Conservation (phyloP, 30 jellyfish, hydroid and myxozoan genomes). For the Clytia hemisphaerica region DNA sequence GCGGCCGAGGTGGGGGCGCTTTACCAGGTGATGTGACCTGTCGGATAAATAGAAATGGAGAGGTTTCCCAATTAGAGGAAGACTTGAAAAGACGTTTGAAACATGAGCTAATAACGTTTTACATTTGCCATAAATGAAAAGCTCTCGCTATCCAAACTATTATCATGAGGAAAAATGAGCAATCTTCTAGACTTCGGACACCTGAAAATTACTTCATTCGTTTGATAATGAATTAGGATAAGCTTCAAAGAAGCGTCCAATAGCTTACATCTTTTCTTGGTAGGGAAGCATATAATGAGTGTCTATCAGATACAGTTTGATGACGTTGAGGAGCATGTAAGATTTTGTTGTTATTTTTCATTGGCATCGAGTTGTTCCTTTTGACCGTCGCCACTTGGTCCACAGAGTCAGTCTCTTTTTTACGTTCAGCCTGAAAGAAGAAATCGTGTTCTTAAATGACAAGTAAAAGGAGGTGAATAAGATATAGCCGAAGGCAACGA, state of each 20-base stretch:
- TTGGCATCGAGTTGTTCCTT: constrained; percentile 23
- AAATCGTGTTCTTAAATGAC: too few relatives aligned
- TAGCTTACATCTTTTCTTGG: constrained; percentile 1
- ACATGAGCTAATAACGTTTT: too few relatives aligned
- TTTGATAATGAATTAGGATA: too few relatives aligned
- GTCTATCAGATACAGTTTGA: not conserved
- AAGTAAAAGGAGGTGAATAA: too few relatives aligned
- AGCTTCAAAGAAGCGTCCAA: not conserved
- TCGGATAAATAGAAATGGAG: not conserved
- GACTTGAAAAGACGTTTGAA: not conserved
- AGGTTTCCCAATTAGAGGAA: not conserved
- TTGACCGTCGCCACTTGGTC: constrained; percentile 1
- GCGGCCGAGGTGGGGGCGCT: constrained; percentile 40
- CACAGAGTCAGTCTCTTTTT: not conserved
- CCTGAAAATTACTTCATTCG: too few relatives aligned
- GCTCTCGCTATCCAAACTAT: too few relatives aligned
- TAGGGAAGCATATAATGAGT: constrained; percentile 1
- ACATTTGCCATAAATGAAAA: too few relatives aligned
- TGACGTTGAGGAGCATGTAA: not conserved
- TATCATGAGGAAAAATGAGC: too few relatives aligned
- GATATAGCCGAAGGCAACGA: not conserved
- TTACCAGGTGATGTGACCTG: constrained; percentile 18
- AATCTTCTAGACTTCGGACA: too few relatives aligned
- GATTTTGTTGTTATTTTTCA: too few relatives aligned
- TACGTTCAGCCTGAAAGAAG: not conserved